A percentile compares a stretch with the other conserved stretches of the same genome.
phyloP scores from a whole-genome alignment of 2,113 vertebrate genomes.

The Caretta caretta region DNA sequence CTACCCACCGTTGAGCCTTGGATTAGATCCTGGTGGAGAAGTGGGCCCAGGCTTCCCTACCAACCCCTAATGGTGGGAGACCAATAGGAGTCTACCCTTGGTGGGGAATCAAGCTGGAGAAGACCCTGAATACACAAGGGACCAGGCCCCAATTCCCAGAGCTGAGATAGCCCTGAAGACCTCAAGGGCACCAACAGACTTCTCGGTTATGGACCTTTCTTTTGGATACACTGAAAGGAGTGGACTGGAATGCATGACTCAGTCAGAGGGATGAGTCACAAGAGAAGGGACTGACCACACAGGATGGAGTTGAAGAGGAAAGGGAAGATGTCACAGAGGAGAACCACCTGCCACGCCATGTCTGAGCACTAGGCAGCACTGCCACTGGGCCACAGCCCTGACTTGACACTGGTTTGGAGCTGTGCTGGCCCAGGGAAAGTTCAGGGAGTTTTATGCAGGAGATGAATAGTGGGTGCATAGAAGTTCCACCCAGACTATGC shows the following conservation, averaged over 20 bases:
- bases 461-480: fast-evolving
- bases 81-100: background rate
- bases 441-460: background rate
- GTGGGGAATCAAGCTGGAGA: background rate
- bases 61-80: background rate
- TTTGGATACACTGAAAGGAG: too few relatives aligned
- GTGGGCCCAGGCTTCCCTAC: background rate
- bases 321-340: too few relatives aligned
- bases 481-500: background rate
- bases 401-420: background rate
- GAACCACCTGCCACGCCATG: background rate
- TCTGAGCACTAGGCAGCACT: background rate
- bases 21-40: background rate
- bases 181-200: background rate
- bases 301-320: background rate
- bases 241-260: too few relatives aligned
- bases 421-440: fast-evolving
- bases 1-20: background rate
- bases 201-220: background rate
- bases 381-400: fast-evolving
- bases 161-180: background rate
- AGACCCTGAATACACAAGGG: background rate
- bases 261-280: background rate
- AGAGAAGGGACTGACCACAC: background rate
- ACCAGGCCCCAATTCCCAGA: background rate